These are phyloP conservation scores for Scopus umbretta DNA, from an alignment of 2,113 vertebrate species.

Conservation along the genomic window DNA sequence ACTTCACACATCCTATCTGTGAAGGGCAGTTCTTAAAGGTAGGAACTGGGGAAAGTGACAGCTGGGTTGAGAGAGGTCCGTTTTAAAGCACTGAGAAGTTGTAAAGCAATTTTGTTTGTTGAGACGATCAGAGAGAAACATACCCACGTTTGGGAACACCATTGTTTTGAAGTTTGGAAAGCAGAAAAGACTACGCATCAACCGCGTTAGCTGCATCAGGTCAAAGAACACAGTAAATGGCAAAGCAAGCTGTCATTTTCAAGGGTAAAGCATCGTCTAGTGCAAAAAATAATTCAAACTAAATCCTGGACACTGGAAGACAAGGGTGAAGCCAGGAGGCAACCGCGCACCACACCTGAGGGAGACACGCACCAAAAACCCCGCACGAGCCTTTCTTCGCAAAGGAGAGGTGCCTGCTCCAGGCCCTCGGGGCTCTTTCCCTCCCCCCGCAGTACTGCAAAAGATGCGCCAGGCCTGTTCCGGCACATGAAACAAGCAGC, in stretches of 20 bases:
- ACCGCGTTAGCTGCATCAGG: fast-evolving
- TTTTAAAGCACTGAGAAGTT: background rate
- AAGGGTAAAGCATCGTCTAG: background rate
- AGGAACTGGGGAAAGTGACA: background rate
- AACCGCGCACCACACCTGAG: background rate
- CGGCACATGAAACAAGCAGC: background rate
- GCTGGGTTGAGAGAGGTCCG: background rate
- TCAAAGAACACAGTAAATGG: background rate
- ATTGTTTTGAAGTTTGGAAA: background rate
- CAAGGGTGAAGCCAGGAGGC: background rate
- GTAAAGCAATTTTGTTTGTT: background rate
- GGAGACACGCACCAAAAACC: background rate
- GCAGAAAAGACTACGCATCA: background rate
- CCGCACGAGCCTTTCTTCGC: background rate
- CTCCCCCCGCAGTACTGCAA: background rate
- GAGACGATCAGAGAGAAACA: background rate
- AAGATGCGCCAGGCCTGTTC: background rate
- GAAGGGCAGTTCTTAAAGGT: background rate
- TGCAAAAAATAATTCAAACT: background rate
- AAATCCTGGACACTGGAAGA: background rate
- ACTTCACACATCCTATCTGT: background rate
- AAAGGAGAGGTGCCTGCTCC: background rate
- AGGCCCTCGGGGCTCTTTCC: background rate
- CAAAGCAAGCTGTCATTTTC: background rate
- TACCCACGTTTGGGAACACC: background rate